Base-by-base conservation (phyloP, 2,797 vertebrate genomes). In the Oryzias dopingdopingensis region DNA sequence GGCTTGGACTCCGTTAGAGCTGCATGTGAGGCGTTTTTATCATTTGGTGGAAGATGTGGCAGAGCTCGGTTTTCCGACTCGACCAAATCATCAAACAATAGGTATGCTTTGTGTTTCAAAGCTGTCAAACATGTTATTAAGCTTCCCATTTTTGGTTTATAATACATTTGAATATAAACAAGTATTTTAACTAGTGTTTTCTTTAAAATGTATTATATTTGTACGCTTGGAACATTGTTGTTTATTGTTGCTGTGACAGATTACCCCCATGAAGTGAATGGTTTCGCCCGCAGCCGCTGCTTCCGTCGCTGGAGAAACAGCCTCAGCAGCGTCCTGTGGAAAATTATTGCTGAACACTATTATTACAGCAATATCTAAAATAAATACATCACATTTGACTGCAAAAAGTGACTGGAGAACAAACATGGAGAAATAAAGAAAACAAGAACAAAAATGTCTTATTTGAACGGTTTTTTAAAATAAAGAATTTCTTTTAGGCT, bases 11-110 rank as follows among this genome's bases (percentile, higher is more conserved):
- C 49, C 10, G 26, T 66, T 40, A 10, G 10, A 23, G 42, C 68
- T 65, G 48, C 55, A 56, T 17, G 20, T 22, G 55, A 14, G 58
- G 61, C 52, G 69, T 63, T 50, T 87, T 77, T 83, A 82, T 86
- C 80, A 70, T 71, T 76, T 62, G 68, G 77, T 62, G 74, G 80
- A 84, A 82, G 89, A 91, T 86, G 85, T 83, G 88, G 88, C 87
- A 86, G 81, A 67, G 86, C 87, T 90, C 86, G 58, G 71, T 69
- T 90, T 89, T 81, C 78, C 80, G 85, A 72, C 74, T 51, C 37
- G 14, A 3, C 82, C 82, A 90, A 70, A 26, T 69, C 3, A 29
- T 26, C 4, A 15, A 51, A 6, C 24, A 8, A 42, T 48, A 84
- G 88, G 57, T 46, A 5, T 0, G 1, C 2, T 37, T 26, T 17